These are phyloP conservation scores for Rhamnusium bicolor DNA, from an alignment of 2,888 invertebrate species.

Conservation along the genomic window DNA sequence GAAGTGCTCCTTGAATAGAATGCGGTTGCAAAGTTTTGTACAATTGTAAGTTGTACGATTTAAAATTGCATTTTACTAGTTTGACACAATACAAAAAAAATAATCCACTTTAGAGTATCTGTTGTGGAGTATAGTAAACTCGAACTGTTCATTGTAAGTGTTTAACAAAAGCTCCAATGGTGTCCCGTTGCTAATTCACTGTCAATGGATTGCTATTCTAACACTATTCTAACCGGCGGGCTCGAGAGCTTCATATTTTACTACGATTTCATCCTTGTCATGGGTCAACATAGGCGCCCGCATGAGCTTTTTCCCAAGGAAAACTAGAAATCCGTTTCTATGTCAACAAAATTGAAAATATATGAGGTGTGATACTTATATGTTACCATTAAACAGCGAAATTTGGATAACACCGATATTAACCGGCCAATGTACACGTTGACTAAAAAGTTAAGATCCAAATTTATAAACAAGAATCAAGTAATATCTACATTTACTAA, in stretches of 20 bases:
- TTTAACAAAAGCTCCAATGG: conserved; percentile 26
- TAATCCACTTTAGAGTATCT: conserved; percentile 32
- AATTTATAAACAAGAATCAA: too few relatives aligned
- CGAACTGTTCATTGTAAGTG: conserved; percentile 29
- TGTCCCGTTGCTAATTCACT: conserved; percentile 41
- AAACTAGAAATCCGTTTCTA: too few relatives aligned
- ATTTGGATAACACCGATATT: too few relatives aligned
- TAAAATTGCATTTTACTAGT: neutral
- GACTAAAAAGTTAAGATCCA: too few relatives aligned
- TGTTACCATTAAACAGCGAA: too few relatives aligned
- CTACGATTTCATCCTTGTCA: conserved; percentile 50
- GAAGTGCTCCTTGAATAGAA: conserved; percentile 17
- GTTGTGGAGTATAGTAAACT: conserved; percentile 34
- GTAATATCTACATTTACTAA: too few relatives aligned
- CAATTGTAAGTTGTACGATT: conserved; percentile 3
- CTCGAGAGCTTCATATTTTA: conserved; percentile 48
- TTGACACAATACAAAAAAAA: conserved; percentile 26
- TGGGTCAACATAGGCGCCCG: conserved; percentile 18
- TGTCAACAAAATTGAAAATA: too few relatives aligned
- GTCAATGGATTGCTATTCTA: conserved; percentile 35
- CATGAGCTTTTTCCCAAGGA: neutral
- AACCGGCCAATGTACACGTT: too few relatives aligned
- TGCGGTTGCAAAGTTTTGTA: conserved; percentile 3
- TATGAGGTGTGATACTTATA: too few relatives aligned
- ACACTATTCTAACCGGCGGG: conserved; percentile 16